Base-by-base conservation (phyloP, 2,797 vertebrate species). In the Artibeus jamaicensis region DNA sequence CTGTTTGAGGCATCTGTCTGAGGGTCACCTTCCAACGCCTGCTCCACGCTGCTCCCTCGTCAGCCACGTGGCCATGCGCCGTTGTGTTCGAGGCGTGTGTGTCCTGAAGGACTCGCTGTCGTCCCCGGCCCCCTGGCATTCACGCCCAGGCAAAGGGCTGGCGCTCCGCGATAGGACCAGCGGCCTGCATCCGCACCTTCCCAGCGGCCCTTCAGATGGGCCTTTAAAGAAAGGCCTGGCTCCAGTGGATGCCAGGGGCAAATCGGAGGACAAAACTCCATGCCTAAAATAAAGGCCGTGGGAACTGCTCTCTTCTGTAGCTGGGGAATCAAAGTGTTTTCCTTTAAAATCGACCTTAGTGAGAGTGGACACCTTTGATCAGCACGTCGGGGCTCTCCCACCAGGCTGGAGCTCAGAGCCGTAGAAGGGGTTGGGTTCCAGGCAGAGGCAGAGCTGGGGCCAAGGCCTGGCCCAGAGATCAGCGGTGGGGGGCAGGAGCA, bases 251-350 rank as follows among this genome's bases (percentile, higher is more conserved):
- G 68, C 90, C 73, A 55, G 85, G 48, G 67, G 73, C 86, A 67
- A 65, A 93, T 24, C 4, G 42, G 83, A 91, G 90, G 84, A 71
- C 76, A 57, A 62, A 84, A 62, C 77, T 18, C 86, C 53, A 9
- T 4, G 68, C 68, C 85, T 82, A 8, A 70, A 46, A 88, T 44
- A 50, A 46, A 93, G 82, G 90, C 82, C 15, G 59, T 93, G 96
- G 95, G 96, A 93, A 93, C 21, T 0, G 94, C 88, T 95, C 79
- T 93, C 68, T 50, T 92, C 89, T 77, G 37, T n/a, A 68, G 94
- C 85, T 0, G 19, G 86, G 44, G 82, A 90, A 87, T 95, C 94
- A 74, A 93, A 88, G 96, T 32, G 53, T 68, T 97, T 95, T 95
- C 90, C 86, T 96, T 91, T 85, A 78, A 90, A 92, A 88, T 92